Evolutionary conservation across 2,888 invertebrate species (phyloP), one percentile per base, ranked within the genome.

Genomic region (Hyles lineata): DNA sequence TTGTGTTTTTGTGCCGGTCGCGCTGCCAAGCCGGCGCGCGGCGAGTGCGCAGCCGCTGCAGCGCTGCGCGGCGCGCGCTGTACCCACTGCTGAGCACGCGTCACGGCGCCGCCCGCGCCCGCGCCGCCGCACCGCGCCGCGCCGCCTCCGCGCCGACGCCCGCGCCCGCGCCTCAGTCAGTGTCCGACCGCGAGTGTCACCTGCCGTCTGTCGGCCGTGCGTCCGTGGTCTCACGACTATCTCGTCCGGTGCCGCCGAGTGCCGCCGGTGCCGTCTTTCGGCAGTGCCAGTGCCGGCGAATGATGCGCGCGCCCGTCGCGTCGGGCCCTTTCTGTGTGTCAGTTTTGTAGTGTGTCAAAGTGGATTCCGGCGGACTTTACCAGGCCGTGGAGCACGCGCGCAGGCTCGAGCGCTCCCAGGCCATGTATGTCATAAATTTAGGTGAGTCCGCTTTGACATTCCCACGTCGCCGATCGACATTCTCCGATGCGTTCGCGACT

Each of bases 391-490:
- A 93, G 93, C 94, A 91, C 89, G 90, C 93, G 85, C 89, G 90
- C 83, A 90, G 92, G 90, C 92, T 93, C 89, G 92, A 93, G 90
- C 93, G 94, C 92, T 93, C 94, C 89, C 94, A 91, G 92, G 94
- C 93, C 89, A 95, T 95, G 95, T 95, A 94, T 93, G 95, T 94
- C 93, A 93, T 95, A 81, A 95, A 95, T 93, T 92, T 95, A 92
- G 95, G 95, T 95, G 91, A 94, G 95, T 92, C 90, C 90, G 90
- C 89, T 86, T 87, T 80, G 83, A 83, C 84, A 84, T 83, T 86
- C 84, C 83, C 76, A 79, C 80, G 81, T 80, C 82, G 82, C 79
- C 82, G 88, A 83, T 87, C 87, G 81, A 89, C 89, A 90, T 89
- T 89, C 86, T 84, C 81, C 80, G 82, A 81, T 81, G 82, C 80